phyloP scores from a whole-genome alignment of 2,888 invertebrate genomes.

The Chaitophorus viminalis region DNA sequence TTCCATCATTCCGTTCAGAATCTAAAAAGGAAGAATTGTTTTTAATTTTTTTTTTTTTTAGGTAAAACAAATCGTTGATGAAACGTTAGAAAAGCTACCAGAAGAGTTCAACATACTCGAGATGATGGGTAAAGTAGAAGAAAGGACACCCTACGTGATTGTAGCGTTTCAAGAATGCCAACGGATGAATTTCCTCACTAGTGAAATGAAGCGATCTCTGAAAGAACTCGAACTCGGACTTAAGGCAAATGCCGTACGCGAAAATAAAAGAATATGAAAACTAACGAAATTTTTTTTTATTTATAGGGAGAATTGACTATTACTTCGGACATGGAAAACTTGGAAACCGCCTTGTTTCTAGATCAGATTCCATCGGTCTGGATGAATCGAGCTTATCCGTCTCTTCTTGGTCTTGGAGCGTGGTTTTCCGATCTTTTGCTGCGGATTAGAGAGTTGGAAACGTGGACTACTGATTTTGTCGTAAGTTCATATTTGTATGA shows the following conservation, averaged over 20 bases:
- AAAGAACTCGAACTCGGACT: conserved; percentile 92
- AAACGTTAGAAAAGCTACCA: conserved; percentile 92
- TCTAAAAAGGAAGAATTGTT: too few species aligned
- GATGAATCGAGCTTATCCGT: conserved; percentile 90
- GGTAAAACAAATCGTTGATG: conserved; percentile 94
- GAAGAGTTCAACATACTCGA: conserved; percentile 96
- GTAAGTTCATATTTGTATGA: conserved; percentile 69
- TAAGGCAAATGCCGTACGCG: conserved; percentile 72
- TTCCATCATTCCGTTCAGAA: too few species aligned
- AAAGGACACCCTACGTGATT: conserved; percentile 94
- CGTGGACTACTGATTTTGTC: conserved; percentile 95
- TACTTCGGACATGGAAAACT: conserved; percentile 94
- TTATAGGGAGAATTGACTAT: conserved; percentile 91
- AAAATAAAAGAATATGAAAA: background rate
- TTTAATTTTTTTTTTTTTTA: conserved; percentile 66
- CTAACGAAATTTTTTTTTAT: conserved; percentile 36
- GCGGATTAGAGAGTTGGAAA: conserved; percentile 87
- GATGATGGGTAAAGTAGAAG: conserved; percentile 94
- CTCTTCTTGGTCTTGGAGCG: conserved; percentile 83
- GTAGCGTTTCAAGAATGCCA: conserved; percentile 97
- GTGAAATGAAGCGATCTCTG: conserved; percentile 89
- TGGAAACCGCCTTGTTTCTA: conserved; percentile 90
- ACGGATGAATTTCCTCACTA: conserved; percentile 91
- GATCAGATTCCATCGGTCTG: conserved; percentile 93
- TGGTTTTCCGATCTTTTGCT: conserved; percentile 94